Evolutionary conservation across 2,113 vertebrate species (phyloP).

Genomic region (Cyprinus carpio): DNA sequence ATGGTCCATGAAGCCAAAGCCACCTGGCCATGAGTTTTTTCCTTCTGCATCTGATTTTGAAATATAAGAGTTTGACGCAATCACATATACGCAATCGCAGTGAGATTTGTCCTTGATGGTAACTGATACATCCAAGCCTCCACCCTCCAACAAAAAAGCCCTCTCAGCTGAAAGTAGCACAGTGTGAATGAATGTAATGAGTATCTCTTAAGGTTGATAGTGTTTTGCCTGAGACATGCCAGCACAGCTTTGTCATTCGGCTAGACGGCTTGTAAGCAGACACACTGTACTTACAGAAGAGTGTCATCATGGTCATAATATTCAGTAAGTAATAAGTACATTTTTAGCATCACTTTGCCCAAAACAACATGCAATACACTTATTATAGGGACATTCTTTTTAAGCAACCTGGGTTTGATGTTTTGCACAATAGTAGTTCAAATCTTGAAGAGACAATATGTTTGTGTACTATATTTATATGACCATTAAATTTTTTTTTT

Average conservation of each 20-base stretch:
- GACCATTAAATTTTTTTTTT: too few species aligned
- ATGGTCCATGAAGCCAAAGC: not conserved
- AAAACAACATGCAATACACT: not conserved
- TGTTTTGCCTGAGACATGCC: not conserved
- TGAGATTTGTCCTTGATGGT: not conserved
- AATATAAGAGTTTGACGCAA: not conserved
- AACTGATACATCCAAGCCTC: not conserved
- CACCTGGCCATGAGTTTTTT: not conserved
- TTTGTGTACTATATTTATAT: too few species aligned
- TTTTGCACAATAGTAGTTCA: not conserved
- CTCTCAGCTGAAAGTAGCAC: not conserved
- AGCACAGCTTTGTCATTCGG: not conserved
- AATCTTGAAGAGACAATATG: not conserved
- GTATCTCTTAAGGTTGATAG: conserved; percentile 17
- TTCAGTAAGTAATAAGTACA: not conserved
- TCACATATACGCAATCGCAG: not conserved
- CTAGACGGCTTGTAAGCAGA: not conserved
- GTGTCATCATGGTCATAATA: not conserved
- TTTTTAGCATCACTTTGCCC: too few species aligned
- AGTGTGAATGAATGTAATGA: conserved; percentile 7
- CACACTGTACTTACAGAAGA: not conserved
- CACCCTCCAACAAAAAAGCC: not conserved
- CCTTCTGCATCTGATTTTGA: not conserved
- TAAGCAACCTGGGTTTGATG: not conserved
- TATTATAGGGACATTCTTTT: not conserved